These are phyloP conservation scores for Eleutherodactylus coqui DNA, from an alignment of 2,797 vertebrate species.

Conservation along the genomic window DNA sequence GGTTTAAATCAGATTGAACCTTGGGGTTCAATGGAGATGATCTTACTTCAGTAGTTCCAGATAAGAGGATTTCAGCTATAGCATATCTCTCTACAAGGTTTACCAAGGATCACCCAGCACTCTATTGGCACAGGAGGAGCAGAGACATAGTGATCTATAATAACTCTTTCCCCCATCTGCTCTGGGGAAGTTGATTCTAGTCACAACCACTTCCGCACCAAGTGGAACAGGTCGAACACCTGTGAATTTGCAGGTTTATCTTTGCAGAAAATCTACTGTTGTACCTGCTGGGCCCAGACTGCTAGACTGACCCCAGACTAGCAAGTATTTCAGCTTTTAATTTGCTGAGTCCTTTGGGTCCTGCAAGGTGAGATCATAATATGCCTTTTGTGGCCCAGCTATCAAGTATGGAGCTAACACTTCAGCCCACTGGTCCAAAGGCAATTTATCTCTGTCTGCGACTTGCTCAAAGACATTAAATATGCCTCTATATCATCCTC, in stretches of 20 bases:
- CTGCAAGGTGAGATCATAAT: background rate
- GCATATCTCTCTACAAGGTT: background rate
- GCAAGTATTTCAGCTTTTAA: background rate
- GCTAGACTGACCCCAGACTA: background rate
- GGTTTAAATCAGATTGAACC: too few species aligned
- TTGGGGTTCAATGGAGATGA: too few species aligned
- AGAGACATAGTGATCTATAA: background rate
- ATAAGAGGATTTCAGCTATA: background rate
- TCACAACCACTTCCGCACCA: background rate
- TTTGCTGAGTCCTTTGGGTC: background rate
- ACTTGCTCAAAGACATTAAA: background rate
- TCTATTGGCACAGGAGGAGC: background rate
- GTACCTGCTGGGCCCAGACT: background rate
- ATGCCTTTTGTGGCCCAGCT: background rate
- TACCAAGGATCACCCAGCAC: background rate
- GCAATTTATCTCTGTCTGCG: background rate
- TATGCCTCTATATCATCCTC: conserved; percentile 1
- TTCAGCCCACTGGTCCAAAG: background rate
- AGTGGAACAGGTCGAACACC: background rate
- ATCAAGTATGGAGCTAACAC: background rate
- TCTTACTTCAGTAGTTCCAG: too few species aligned
- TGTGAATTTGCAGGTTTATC: background rate
- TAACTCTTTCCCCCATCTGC: background rate
- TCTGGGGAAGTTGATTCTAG: background rate
- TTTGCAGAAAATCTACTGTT: background rate